phyloP scores from a whole-genome alignment of 1,140 invertebrate species.

The Caenorhabditis briggsae region DNA sequence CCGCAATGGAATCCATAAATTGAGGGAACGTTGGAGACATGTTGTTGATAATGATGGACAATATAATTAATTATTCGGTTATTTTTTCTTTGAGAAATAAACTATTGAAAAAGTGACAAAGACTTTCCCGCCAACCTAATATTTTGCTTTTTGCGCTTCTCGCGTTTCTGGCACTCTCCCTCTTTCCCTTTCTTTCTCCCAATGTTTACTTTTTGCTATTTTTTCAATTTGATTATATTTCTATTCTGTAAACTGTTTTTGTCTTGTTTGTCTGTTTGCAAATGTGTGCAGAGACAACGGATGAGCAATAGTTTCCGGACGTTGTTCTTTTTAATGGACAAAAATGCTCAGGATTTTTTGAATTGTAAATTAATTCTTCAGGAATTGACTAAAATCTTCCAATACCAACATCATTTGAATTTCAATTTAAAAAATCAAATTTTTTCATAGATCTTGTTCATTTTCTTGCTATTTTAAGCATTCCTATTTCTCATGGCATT shows the following conservation, averaged over 20 bases:
- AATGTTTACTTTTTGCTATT: neutral
- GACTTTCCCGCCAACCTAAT: constrained; percentile 13
- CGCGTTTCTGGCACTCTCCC: neutral
- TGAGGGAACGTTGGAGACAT: too few relatives aligned
- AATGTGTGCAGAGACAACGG: neutral
- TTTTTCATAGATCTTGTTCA: too few relatives aligned
- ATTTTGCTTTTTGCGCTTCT: constrained; percentile 49
- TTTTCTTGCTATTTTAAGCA: too few relatives aligned
- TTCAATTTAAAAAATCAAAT: too few relatives aligned
- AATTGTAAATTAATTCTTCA: too few relatives aligned
- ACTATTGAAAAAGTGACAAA: constrained; percentile 31
- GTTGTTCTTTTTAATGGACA: neutral
- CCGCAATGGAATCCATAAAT: too few relatives aligned
- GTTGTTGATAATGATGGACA: too few relatives aligned
- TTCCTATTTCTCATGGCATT: too few relatives aligned
- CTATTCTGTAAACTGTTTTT: constrained; percentile 19
- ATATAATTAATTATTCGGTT: too few relatives aligned
- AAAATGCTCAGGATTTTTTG: neutral
- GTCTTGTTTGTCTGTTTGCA: neutral
- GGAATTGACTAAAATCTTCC: too few relatives aligned
- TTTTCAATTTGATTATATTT: constrained; percentile 17
- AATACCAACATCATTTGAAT: too few relatives aligned
- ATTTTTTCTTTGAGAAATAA: too few relatives aligned
- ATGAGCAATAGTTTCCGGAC: neutral
- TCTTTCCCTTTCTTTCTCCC: neutral